Conservation (phyloP, 2,888 invertebrate genomes). For the Mylabris sibirica region DNA sequence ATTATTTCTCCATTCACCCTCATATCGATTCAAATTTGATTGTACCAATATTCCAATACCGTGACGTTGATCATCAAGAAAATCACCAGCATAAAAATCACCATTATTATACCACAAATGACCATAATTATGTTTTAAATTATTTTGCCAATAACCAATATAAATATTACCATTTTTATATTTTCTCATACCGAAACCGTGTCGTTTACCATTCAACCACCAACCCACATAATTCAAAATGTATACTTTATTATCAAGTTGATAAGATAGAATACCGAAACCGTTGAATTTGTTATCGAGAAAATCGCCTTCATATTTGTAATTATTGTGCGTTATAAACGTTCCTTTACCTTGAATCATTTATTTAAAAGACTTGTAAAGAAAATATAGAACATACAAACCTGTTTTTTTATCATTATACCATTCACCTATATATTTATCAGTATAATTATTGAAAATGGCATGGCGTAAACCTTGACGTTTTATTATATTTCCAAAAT, state of each 20-base stretch:
- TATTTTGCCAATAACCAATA: constrained; percentile 66
- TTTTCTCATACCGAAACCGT: constrained; percentile 68
- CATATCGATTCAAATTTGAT: constrained; percentile 71
- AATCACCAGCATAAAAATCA: constrained; percentile 70
- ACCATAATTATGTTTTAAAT: constrained; percentile 67
- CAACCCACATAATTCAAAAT: constrained; percentile 66
- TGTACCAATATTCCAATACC: constrained; percentile 50
- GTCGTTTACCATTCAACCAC: constrained; percentile 67
- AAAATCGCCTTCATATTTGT: constrained; percentile 73
- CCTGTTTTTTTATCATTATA: constrained; percentile 62
- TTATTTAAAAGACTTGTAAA: too few species aligned
- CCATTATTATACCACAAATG: constrained; percentile 69
- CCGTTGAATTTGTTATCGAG: constrained; percentile 66
- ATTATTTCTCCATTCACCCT: constrained; percentile 69
- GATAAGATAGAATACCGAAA: constrained; percentile 64
- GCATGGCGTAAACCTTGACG: constrained; percentile 68
- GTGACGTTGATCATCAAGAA: constrained; percentile 51
- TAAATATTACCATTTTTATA: constrained; percentile 68
- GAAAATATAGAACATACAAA: constrained; percentile 30
- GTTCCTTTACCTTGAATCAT: constrained; percentile 63
- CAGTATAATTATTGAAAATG: constrained; percentile 64
- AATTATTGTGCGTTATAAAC: constrained; percentile 61
- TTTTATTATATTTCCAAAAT: constrained; percentile 62
- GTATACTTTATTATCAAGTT: constrained; percentile 60
- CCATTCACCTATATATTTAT: constrained; percentile 71